Evolutionary conservation across 2,888 invertebrate species (phyloP).

Genomic region (Nomada fabriciana): DNA sequence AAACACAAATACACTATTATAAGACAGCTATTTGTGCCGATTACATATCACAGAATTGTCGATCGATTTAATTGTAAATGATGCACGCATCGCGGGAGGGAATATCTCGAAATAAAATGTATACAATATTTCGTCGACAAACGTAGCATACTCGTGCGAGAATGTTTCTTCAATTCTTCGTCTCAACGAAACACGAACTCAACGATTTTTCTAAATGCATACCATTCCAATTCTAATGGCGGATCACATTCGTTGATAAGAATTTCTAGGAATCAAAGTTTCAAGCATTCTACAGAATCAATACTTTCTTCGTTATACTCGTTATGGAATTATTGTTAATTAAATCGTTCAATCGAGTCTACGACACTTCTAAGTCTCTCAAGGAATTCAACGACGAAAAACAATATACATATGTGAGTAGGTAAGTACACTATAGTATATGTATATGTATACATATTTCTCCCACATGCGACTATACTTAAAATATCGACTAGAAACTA

Average conservation of each 20-base stretch:
- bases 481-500: conserved; percentile 37
- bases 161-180: conserved; percentile 13
- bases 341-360: conserved; percentile 9
- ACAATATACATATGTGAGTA: conserved; percentile 11
- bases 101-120: conserved; percentile 50
- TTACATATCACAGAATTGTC: conserved; percentile 64
- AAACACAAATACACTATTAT: conserved; percentile 14
- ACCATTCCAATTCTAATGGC: not conserved
- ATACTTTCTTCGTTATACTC: conserved; percentile 24
- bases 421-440: no score
- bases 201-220: conserved; percentile 25
- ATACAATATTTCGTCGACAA: conserved; percentile 45
- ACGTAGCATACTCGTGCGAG: conserved; percentile 26
- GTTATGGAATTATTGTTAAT: conserved; percentile 37
- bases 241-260: not conserved
- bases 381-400: conserved; percentile 2
- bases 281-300: conserved; percentile 7
- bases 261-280: not conserved
- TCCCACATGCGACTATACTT: conserved; percentile 10
- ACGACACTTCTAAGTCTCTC: conserved; percentile 13
- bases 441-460: no score
- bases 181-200: conserved; percentile 20
- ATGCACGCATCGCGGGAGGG: conserved; percentile 7
- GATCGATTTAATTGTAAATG: conserved; percentile 27
- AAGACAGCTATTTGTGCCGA: conserved; percentile 50